Evolutionary conservation across 2,113 vertebrate genomes (phyloP), one percentile per base, ranked within the genome.

Genomic region (Pundamilia nyererei): DNA sequence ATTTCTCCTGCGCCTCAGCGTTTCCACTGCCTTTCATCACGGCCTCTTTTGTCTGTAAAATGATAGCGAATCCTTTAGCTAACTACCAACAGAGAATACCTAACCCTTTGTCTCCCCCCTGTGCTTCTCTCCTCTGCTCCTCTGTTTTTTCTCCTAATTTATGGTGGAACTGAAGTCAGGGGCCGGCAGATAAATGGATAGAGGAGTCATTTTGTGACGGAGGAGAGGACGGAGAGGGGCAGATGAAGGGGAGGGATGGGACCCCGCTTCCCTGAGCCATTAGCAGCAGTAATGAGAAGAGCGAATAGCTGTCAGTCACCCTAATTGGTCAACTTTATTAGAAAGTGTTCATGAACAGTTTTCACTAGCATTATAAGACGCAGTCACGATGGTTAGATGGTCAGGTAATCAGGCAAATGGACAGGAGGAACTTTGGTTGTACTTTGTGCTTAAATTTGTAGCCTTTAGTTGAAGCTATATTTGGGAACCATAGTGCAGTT

Each of bases 281-380:
- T 94, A 94, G 86, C 3, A 15, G 40, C 42, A 54, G 82, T 94
- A 93, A 95, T 94, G 90, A 90, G 86, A 86, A 89, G 58, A 56
- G 82, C 80, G 87, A 93, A 89, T 80, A 89, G 85, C 87, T 89
- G 92, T 93, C 94, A 91, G 81, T 96, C 94, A 86, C 45, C 31
- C 79, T 95, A 94, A 96, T 96, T 92, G 92, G 83, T 84, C 82
- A 83, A 68, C 84, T 89, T 89, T 89, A 92, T 93, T 92, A 89
- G 85, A 86, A 89, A 92, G 81, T 26, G 9, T 81, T 91, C 87
- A 79, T 84, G 82, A 72, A 81, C 77, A 24, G 77, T 60, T 86
- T 86, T 82, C 65, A 81, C 45, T 75, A 15, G 24, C 14, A 62
- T 68, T 87, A 33, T 42, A 38, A 82, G 68, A 47, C 13, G 13